Conservation (phyloP, 2,888 invertebrate genomes). For the Chloromyia formosa region DNA sequence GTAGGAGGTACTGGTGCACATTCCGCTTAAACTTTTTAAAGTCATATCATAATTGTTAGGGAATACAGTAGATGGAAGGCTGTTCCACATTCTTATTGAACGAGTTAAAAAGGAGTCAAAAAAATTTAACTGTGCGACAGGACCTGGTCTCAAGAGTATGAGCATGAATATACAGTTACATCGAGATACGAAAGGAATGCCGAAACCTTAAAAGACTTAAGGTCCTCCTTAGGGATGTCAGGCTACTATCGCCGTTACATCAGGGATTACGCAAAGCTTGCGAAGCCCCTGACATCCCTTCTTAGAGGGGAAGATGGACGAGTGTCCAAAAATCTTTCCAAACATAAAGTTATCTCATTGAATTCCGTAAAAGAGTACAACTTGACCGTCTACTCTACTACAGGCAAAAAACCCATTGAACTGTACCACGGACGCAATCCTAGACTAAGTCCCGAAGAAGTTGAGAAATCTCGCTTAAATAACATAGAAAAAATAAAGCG, state of each 20-base stretch:
- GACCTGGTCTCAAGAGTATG: no score
- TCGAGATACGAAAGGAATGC: no score
- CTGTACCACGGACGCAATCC: conserved; percentile 40
- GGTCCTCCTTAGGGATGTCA: neutral
- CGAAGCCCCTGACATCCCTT: no score
- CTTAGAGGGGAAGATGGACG: no score
- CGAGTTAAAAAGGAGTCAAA: no score
- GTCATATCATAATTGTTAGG: no score
- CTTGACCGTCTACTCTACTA: conserved; percentile 45
- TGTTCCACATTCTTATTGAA: no score
- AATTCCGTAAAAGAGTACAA: conserved; percentile 44
- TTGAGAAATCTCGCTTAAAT: conserved; percentile 44
- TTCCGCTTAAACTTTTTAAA: no score
- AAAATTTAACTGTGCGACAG: no score
- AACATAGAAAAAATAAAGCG: conserved; percentile 47
- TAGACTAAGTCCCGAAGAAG: conserved; percentile 44
- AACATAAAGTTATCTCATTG: neutral
- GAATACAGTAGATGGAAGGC: no score
- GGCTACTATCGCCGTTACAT: neutral
- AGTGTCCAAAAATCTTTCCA: conserved; percentile 11
- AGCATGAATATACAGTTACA: no score
- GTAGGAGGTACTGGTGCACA: no score
- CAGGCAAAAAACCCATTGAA: conserved; percentile 46
- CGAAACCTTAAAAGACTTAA: neutral
- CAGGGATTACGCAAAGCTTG: neutral